Base-by-base conservation (phyloP, 2,113 vertebrate species). In the Lycocorax pyrrhopterus region DNA sequence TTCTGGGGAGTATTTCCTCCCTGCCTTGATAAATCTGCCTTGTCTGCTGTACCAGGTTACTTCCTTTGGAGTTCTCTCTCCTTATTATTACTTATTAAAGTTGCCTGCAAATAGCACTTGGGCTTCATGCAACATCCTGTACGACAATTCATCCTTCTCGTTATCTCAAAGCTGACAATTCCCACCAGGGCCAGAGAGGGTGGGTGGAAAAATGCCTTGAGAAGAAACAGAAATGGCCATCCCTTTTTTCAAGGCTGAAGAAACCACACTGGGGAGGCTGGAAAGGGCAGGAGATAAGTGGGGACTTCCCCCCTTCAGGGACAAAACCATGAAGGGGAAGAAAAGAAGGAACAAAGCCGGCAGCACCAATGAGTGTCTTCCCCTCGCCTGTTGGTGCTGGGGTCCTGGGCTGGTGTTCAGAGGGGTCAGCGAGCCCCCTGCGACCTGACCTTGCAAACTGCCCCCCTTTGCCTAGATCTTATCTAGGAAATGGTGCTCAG, bases 1-100 rank as follows among this genome's bases (percentile, higher is more conserved):
- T 97, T 97, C 96, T 97, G 96, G 97, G 97, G 97, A 98, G 97
- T 97, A 98, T 96, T 97, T 97, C 97, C 97, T 97, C 96, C 80
- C 90, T 95, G 96, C 90, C 96, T 97, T 97, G 97, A 97, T 97
- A 98, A 97, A 96, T 96, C 91, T 96, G 94, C 84, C 96, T 96
- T 97, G 96, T 97, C 94, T 97, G 95, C 96, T 96, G 77, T 96
- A 97, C 97, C 97, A 97, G 96, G 96, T 97, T 97, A 96, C 96
- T 98, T 97, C 97, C 97, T 97, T 96, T 96, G 80, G 94, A 96
- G 94, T 95, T 84, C 85, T 97, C 94, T 86, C 95, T 95, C 93
- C 88, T 94, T 96, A 96, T 96, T 97, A 96, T 95, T 96, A 93
- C 96, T 98, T 97, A 97, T 97, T 97, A 97, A 97, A 98, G 96